Evolutionary conservation across 37 sponge, comb jelly and placozoan species (phyloP), one percentile per base, ranked within the genome.

Genomic region (Haliclona indistincta): DNA sequence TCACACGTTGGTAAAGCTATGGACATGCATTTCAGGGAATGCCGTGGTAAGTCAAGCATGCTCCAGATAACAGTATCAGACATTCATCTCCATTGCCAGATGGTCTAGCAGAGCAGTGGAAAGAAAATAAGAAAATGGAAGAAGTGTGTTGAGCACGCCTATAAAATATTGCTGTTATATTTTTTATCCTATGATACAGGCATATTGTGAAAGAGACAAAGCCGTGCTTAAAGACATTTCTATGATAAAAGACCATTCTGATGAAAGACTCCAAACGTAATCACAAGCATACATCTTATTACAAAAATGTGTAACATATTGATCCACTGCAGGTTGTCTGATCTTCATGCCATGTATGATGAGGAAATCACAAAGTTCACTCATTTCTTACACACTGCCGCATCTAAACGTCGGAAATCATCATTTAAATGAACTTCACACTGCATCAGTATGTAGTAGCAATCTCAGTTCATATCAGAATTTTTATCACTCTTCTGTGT

Each of bases 211-310:
- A 47, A 52, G 62, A 32, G 84, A 83, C 43, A 56, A 54, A 38
- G 84, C 68, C 20, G 39, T 83, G 23, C 49, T 83, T 49, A 75
- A 56, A 23, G 84, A 83, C 19, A 68, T 83, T 41, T 44, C 69
- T 29, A 35, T 11, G 5, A 40, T 83, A 30, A 83, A 41, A 29
- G 70, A 83, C 44, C 62, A 55, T 42, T 83, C 84, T 17, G 68
- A 74, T 34, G 47, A 68, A 38, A 64, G 76, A 43, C 76, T 75
- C 11, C 32, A 75, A 42, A 56, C n/a, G 84, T 83, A 45, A 49
- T 68, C 45, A 2, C 51, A 17, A n/a, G n/a, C n/a, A n/a, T n/a
- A n/a, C n/a, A n/a, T n/a, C n/a, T n/a, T n/a, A n/a, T n/a, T n/a
- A n/a, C n/a, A n/a, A n/a, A n/a, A n/a, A n/a, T n/a, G n/a, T n/a